Conservation (phyloP, 1,140 invertebrate genomes). For the Eulimnadia texana region DNA sequence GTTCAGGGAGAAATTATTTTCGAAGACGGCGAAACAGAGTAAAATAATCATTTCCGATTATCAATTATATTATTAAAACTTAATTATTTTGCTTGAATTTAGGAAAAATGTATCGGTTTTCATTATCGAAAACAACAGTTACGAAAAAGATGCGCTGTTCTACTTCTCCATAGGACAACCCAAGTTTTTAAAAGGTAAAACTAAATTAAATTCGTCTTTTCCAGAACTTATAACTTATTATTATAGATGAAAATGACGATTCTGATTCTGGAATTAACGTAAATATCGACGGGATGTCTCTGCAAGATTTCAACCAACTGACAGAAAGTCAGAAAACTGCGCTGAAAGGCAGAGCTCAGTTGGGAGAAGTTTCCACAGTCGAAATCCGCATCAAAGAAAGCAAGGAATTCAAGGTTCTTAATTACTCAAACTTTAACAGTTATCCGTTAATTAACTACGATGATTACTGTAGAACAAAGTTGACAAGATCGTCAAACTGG, state of each 20-base stretch:
- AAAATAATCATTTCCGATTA: conserved; percentile 37
- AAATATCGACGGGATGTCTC: background rate
- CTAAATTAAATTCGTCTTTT: too few species aligned
- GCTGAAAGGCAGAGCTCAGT: conserved; percentile 29
- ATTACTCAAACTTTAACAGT: background rate
- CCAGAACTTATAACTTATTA: background rate
- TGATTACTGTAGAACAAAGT: conserved; percentile 38
- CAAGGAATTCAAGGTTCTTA: conserved; percentile 42
- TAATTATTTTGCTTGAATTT: conserved; percentile 21
- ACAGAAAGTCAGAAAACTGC: conserved; percentile 36
- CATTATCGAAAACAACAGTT: conserved; percentile 92
- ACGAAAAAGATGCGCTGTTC: conserved; percentile 91
- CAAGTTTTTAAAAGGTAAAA: conserved; percentile 65
- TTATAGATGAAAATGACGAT: background rate
- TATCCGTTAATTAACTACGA: background rate
- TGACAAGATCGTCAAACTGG: conserved; percentile 45
- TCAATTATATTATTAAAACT: background rate
- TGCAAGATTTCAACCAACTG: conserved; percentile 14
- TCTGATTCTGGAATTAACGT: background rate
- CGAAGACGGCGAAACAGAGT: conserved; percentile 97
- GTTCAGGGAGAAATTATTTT: conserved; percentile 72
- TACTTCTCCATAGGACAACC: conserved; percentile 82
- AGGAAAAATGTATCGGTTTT: conserved; percentile 71
- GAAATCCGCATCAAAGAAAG: conserved; percentile 42
- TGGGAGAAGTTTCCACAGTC: conserved; percentile 37